These are phyloP conservation scores for Montipora capitata DNA, from an alignment of 92 coral and sea anemone species.

Conservation along the genomic window DNA sequence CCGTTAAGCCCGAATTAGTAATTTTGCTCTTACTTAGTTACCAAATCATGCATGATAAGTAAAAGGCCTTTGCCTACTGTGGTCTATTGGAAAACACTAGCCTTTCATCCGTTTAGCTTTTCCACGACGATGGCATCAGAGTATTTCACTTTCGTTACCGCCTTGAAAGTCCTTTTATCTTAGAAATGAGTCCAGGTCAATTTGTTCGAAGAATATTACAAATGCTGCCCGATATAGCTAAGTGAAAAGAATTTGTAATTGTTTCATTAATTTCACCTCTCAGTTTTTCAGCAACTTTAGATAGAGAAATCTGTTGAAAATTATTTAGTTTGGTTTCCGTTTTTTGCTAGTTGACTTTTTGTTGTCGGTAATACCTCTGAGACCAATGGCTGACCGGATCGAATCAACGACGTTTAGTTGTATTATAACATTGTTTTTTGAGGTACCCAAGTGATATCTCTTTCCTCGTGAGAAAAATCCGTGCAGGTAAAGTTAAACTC, in stretches of 20 bases:
- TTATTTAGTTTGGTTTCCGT: neutral
- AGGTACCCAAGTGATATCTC: slow-evolving; percentile 14
- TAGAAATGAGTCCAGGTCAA: neutral
- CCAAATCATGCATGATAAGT: too few relatives aligned
- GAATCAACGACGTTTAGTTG: slow-evolving; percentile 23
- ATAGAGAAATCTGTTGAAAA: neutral
- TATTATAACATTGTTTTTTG: slow-evolving; percentile 16
- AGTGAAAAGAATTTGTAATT: neutral
- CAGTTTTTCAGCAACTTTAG: neutral
- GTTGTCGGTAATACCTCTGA: neutral
- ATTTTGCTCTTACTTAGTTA: neutral
- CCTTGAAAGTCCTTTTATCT: too few relatives aligned
- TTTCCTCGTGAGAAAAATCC: neutral
- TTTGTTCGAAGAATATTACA: neutral
- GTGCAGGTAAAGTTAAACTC: slow-evolving; percentile 10
- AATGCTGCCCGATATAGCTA: neutral
- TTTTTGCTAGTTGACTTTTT: neutral
- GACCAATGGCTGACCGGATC: neutral
- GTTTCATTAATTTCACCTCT: neutral
- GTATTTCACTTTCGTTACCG: too few relatives aligned
- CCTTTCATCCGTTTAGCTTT: too few relatives aligned
- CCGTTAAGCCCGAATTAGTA: neutral
- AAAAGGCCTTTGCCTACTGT: too few relatives aligned
- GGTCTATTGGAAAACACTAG: too few relatives aligned
- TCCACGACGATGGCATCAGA: too few relatives aligned